These are phyloP conservation scores for Channa maculata DNA, from an alignment of 2,113 vertebrate genomes.

Conservation along the genomic window DNA sequence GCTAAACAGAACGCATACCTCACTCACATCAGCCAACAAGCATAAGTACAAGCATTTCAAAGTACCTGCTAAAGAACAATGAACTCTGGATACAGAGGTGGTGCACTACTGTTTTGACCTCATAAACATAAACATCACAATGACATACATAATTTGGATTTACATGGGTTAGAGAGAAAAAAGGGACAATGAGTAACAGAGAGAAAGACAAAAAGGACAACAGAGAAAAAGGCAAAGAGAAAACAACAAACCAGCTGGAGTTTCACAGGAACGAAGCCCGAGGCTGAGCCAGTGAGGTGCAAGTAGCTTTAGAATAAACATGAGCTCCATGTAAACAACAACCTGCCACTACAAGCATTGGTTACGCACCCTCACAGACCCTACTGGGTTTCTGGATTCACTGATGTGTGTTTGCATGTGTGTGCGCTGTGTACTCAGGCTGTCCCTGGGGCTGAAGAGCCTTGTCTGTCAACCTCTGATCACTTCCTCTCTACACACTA, in stretches of 20 bases:
- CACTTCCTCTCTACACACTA: constrained; percentile 63
- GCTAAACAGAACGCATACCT: too few species aligned
- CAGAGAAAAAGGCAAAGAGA: constrained; percentile 35
- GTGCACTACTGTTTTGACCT: neutral
- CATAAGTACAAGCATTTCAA: neutral
- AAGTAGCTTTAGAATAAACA: constrained; percentile 79
- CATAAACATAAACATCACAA: constrained; percentile 25
- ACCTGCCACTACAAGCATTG: constrained; percentile 71
- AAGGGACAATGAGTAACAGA: constrained; percentile 50
- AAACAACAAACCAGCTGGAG: constrained; percentile 61
- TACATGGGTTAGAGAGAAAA: neutral
- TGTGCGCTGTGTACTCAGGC: constrained; percentile 42
- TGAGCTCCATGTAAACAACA: constrained; percentile 79
- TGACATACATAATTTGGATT: neutral
- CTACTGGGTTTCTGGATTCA: constrained; percentile 62
- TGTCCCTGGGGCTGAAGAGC: constrained; percentile 68
- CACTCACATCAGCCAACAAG: too few species aligned
- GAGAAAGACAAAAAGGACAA: constrained; percentile 39
- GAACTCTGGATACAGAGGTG: neutral
- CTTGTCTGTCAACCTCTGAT: constrained; percentile 70
- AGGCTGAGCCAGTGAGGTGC: constrained; percentile 71
- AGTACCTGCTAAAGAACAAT: too few species aligned
- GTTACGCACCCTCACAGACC: constrained; percentile 69
- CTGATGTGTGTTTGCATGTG: constrained; percentile 58
- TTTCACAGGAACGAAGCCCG: constrained; percentile 64